Base-by-base conservation (phyloP, 2,888 invertebrate genomes). In the Cataglyphis livida region DNA sequence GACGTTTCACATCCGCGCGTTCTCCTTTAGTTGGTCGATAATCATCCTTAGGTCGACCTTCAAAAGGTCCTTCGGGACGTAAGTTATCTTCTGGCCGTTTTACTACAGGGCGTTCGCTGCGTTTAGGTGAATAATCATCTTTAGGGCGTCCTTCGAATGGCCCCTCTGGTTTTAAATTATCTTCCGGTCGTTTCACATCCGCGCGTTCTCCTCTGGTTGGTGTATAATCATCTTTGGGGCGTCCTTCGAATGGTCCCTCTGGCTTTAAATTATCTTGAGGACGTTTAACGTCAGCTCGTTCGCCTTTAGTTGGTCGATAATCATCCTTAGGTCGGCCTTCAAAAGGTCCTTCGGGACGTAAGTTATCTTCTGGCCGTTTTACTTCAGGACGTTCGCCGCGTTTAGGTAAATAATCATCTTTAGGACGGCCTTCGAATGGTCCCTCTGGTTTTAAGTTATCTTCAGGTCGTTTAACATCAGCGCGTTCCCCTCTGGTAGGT, bases 361-460 rank as follows among this genome's bases (percentile, higher is more conserved):
- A 94, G 87, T 96, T 96, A 84, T 96, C 91, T 4, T 18, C 5
- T 18, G 86, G 84, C 7, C 82, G 89, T 54, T 83, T 89, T 44
- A 81, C 81, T 1, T n/a, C 48, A 18, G 68, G 28, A 0, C 68
- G 48, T 28, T 92, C 91, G 57, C 95, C 95, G 38, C 93, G 95
- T 10, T 95, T 95, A 48, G 90, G 86, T 0, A 83, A 82, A 65
- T 83, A 91, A 48, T 91, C 91, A 15, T 87, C 90, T 74, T 88
- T 92, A 62, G 85, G 92, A 32, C 6, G 81, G 1, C 81, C 25
- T 3, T 84, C 96, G 95, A 96, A 90, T 0, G 95, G 95, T 38
- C 96, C 96, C 92, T 96, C 96, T 95, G 97, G 96, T 61, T 95
- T 95, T 10, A 96, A 95, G 92, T 97, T 96, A 92, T 97, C 97